Percentiles rank a stretch among this genome's conserved stretches.
phyloP scores from a whole-genome alignment of 2,888 invertebrate species.

The Hemithea aestivaria region DNA sequence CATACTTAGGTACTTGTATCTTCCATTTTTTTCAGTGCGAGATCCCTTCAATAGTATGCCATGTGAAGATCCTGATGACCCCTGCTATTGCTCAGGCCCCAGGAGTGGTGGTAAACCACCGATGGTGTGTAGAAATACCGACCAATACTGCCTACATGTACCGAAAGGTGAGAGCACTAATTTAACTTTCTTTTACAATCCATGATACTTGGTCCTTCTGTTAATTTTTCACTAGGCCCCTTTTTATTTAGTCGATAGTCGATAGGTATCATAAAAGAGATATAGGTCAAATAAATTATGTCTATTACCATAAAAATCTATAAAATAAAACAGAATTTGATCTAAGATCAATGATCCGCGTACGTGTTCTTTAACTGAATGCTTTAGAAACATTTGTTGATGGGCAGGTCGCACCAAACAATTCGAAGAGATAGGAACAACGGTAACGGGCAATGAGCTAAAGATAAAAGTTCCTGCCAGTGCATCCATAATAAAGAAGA shows the following conservation, averaged over 20 bases:
- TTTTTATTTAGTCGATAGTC: too few species aligned
- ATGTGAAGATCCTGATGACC: constrained; percentile 60
- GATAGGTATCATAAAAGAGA: too few species aligned
- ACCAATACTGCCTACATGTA: constrained; percentile 66
- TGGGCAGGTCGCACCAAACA: constrained; percentile 71
- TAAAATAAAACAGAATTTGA: constrained; percentile 9
- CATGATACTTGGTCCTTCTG: too few species aligned
- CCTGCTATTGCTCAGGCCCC: constrained; percentile 64
- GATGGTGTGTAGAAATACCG: constrained; percentile 64
- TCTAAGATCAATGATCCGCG: constrained; percentile 5
- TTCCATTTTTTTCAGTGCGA: constrained; percentile 25
- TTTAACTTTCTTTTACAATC: too few species aligned
- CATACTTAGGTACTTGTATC: too few species aligned
- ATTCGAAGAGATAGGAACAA: constrained; percentile 71
- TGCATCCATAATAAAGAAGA: constrained; percentile 66
- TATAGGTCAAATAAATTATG: too few species aligned
- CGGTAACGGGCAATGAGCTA: constrained; percentile 64
- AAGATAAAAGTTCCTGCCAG: constrained; percentile 68
- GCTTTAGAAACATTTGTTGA: constrained; percentile 58
- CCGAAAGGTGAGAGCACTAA: constrained; percentile 59
- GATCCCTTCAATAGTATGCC: constrained; percentile 62
- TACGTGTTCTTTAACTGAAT: constrained; percentile 27
- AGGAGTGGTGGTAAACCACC: constrained; percentile 43
- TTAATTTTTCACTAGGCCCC: too few species aligned
- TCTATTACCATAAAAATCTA: too few species aligned